Percentiles rank a stretch among this genome's conserved stretches.
These are phyloP conservation scores for Hiodon alosoides DNA, from an alignment of 2,113 vertebrate genomes.

Conservation along the genomic window DNA sequence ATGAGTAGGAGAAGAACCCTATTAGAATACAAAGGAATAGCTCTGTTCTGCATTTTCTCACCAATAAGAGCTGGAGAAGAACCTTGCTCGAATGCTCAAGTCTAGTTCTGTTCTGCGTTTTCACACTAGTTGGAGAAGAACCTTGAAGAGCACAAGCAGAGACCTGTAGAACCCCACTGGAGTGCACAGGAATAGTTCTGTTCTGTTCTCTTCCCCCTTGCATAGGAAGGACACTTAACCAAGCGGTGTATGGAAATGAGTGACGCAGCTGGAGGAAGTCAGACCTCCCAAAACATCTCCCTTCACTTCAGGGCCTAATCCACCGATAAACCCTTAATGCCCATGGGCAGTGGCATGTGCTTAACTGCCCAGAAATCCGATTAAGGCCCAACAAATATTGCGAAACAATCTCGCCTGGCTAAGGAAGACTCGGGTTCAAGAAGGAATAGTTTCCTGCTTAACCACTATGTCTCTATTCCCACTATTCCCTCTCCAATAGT, in stretches of 20 bases:
- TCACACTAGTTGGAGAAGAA: too few relatives aligned
- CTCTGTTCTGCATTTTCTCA: too few relatives aligned
- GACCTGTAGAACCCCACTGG: background rate
- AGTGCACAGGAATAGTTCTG: background rate
- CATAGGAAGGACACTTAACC: too few relatives aligned
- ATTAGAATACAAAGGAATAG: too few relatives aligned
- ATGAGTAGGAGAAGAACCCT: too few relatives aligned
- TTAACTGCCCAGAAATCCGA: conserved; percentile 48
- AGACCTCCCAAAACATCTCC: background rate
- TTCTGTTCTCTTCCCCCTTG: background rate
- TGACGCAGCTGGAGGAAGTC: conserved; percentile 7
- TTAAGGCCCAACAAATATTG: conserved; percentile 37
- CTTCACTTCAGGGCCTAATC: conserved; percentile 42
- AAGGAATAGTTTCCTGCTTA: background rate
- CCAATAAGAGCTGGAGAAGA: too few relatives aligned
- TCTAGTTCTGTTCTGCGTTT: too few relatives aligned
- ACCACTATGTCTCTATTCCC: background rate
- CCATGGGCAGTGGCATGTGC: conserved; percentile 27
- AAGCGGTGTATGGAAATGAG: background rate
- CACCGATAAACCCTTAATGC: conserved; percentile 45
- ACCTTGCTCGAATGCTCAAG: too few relatives aligned
- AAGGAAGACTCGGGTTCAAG: background rate
- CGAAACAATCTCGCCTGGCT: conserved; percentile 10
- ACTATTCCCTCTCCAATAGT: too few relatives aligned
- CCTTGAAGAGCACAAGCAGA: too few relatives aligned